phyloP scores from a whole-genome alignment of 2,113 vertebrate species.

The Nannospalax galili region DNA sequence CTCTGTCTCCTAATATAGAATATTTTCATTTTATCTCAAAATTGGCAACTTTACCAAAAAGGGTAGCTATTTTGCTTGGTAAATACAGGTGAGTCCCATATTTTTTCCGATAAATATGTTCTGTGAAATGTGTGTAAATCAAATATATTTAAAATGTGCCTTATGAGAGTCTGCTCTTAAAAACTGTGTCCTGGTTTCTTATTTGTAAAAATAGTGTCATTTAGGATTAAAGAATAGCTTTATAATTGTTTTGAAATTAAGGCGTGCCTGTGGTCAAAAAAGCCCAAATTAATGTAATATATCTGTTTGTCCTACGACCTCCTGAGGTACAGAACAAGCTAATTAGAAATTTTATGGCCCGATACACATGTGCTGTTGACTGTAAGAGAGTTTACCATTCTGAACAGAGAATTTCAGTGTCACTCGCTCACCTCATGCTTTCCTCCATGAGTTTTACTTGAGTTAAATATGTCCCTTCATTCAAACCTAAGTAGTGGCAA shows the following conservation, averaged over 20 bases:
- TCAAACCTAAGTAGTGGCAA: background rate
- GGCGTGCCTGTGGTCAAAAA: background rate
- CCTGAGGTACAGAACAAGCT: background rate
- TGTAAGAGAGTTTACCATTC: background rate
- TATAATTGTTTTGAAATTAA: conserved; percentile 14
- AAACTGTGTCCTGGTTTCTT: background rate
- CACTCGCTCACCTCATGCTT: background rate
- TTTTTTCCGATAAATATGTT: conserved; percentile 53
- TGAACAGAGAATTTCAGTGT: conserved; percentile 20
- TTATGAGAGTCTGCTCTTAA: background rate
- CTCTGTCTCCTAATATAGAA: conserved; percentile 10
- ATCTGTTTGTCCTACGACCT: background rate
- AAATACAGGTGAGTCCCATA: conserved; percentile 11
- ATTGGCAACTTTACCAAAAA: conserved; percentile 28
- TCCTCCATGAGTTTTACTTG: background rate
- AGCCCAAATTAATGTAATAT: background rate
- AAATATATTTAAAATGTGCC: background rate
- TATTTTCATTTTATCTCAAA: background rate
- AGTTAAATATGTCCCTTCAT: background rate
- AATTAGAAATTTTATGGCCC: conserved; percentile 4
- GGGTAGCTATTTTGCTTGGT: conserved; percentile 28
- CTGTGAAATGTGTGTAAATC: conserved; percentile 37
- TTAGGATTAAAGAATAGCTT: conserved; percentile 35
- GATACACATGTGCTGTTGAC: background rate
- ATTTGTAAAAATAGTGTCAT: conserved; percentile 50